phyloP scores from a whole-genome alignment of 2,888 invertebrate genomes.

The Parnassius smintheus region DNA sequence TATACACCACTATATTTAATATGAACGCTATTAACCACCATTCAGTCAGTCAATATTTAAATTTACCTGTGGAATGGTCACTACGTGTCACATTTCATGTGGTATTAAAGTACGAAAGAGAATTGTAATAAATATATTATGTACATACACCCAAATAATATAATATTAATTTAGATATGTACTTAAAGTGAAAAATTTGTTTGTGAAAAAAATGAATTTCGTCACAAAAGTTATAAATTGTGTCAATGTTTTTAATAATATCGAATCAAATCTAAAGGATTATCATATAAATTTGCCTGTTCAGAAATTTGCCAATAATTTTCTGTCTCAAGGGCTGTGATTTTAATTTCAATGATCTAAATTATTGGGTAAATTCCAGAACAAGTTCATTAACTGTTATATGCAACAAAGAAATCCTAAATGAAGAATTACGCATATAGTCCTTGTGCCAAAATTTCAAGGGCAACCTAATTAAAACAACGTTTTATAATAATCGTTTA shows the following conservation, averaged over 20 bases:
- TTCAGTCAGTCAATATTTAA: slow-evolving; percentile 58
- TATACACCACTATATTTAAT: slow-evolving; percentile 46
- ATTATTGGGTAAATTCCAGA: slow-evolving; percentile 20
- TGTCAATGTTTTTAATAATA: too few species aligned
- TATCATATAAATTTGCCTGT: background rate
- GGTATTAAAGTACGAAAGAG: too few species aligned
- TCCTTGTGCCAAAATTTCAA: slow-evolving; percentile 36
- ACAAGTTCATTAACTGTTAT: slow-evolving; percentile 9
- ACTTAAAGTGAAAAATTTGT: too few species aligned
- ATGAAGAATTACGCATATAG: slow-evolving; percentile 6
- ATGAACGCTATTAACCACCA: slow-evolving; percentile 55
- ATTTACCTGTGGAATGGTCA: slow-evolving; percentile 44
- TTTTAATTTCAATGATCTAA: slow-evolving; percentile 18
- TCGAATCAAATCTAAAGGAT: too few species aligned
- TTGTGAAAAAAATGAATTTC: too few species aligned
- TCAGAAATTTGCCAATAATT: background rate
- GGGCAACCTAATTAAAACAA: slow-evolving; percentile 29
- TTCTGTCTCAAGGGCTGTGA: slow-evolving; percentile 17
- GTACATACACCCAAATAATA: too few species aligned
- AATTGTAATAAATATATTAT: too few species aligned
- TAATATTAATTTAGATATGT: too few species aligned
- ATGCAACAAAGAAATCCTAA: slow-evolving; percentile 14
- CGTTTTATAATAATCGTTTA: slow-evolving; percentile 21
- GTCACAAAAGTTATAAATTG: too few species aligned
- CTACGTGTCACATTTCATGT: slow-evolving; percentile 9